phyloP scores from a whole-genome alignment of 2,888 invertebrate species.

The Drosophila flavopinicola region DNA sequence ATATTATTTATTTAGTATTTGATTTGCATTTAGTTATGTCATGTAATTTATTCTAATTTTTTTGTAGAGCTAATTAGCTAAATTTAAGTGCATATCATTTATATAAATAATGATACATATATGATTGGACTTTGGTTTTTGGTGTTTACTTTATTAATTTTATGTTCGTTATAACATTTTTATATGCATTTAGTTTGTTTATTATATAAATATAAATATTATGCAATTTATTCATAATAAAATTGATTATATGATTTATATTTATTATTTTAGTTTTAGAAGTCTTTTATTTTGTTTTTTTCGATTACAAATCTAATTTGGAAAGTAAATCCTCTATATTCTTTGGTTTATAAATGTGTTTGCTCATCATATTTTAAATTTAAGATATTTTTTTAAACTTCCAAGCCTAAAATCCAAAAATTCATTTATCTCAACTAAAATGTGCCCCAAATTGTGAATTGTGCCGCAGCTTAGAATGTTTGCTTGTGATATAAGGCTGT shows the following conservation, averaged over 20 bases:
- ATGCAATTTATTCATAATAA: too few species aligned
- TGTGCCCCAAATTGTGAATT: constrained; percentile 22
- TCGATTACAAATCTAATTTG: too few species aligned
- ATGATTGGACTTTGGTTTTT: too few species aligned
- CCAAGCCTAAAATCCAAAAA: not conserved
- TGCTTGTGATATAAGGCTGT: not conserved
- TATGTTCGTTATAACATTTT: too few species aligned
- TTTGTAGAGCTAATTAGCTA: not conserved
- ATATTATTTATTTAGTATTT: not conserved
- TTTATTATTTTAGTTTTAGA: not conserved
- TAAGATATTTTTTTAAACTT: not conserved
- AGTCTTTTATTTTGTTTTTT: not conserved
- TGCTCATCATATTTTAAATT: not conserved
- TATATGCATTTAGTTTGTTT: too few species aligned
- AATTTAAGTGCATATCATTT: too few species aligned
- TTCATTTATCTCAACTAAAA: constrained; percentile 26
- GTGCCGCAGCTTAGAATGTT: constrained; percentile 9
- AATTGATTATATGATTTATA: too few species aligned
- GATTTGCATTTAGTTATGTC: not conserved
- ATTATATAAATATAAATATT: too few species aligned
- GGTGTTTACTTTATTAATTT: too few species aligned
- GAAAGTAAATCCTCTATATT: too few species aligned
- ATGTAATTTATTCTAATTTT: not conserved
- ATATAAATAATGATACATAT: too few species aligned
- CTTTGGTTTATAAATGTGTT: not conserved